Conservation (phyloP, 2,888 invertebrate genomes). For the Agelastica alni region DNA sequence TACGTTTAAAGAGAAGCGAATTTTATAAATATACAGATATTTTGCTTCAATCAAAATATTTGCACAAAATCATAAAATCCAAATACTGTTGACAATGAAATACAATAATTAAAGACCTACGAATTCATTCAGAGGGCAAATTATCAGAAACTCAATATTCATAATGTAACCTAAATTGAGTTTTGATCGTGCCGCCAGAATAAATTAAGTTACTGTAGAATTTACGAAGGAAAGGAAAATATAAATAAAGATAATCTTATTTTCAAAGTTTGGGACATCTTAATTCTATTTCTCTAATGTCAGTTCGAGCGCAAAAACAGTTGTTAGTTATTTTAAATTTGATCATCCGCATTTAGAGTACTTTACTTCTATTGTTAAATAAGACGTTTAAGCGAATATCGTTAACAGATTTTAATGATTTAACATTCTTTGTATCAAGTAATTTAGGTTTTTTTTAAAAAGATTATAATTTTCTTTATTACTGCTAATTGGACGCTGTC, state of each 20-base stretch:
- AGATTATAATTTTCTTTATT: too few relatives aligned
- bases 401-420: too few relatives aligned
- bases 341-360: not conserved
- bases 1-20: too few relatives aligned
- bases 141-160: slow-evolving; percentile 27
- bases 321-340: slow-evolving; percentile 19
- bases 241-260: slow-evolving; percentile 27
- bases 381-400: too few relatives aligned
- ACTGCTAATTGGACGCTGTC: too few relatives aligned
- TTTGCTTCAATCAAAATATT: not conserved
- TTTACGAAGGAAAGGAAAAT: slow-evolving; percentile 28
- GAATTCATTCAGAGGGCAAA: slow-evolving; percentile 18
- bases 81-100: slow-evolving; percentile 1
- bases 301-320: slow-evolving; percentile 19
- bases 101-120: slow-evolving; percentile 9
- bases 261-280: slow-evolving; percentile 26
- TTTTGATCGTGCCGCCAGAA: slow-evolving; percentile 28
- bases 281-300: slow-evolving; percentile 18
- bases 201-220: slow-evolving; percentile 24
- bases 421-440: too few relatives aligned
- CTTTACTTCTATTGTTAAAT: too few relatives aligned
- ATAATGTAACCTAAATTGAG: slow-evolving; percentile 29
- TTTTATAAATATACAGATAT: too few relatives aligned
- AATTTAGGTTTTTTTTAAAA: too few relatives aligned
- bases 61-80: not conserved